Evolutionary conservation across 2,113 vertebrate genomes (phyloP), one percentile per base, ranked within the genome.

Genomic region (Capra hircus): DNA sequence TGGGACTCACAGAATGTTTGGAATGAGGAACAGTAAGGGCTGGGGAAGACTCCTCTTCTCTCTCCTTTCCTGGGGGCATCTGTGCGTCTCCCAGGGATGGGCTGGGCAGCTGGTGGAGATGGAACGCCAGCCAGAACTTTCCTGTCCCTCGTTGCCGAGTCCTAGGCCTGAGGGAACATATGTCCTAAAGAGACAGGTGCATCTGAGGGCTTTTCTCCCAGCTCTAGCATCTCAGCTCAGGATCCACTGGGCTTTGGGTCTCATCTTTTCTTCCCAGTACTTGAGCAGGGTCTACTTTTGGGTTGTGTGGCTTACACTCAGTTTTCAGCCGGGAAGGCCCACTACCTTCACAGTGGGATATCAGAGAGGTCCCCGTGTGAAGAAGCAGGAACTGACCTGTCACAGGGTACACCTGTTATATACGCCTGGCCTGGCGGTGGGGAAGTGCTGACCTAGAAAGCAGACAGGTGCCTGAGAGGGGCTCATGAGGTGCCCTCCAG

Each of bases 1-100:
- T 21, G 88, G 78, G 96, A 88, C 67, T 89, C 83, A 88, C 59
- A 95, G 90, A 97, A 91, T 95, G 86, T 97, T 98, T 97, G 96
- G 90, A 96, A 89, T 94, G 97, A 97, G 95, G 90, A 89, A 88
- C 4, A 27, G 87, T 90, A 81, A 94, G 74, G 53, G 60, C 77
- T 94, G 86, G 40, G 45, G 71, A 96, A 74, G 77, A 48, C 62
- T 77, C 90, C 78, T 87, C 52, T 45, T 50, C 8, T 81, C 94
- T 45, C 48, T 87, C 28, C 71, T 80, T 91, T 96, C 90, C 94
- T 90, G 89, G 95, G 85, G 91, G 14, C 43, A 40, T 52, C 67
- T 53, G 50, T 15, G 13, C 2, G 0, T 88, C 90, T 98, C 84
- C 87, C 97, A 67, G 33, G 33, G 77, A 40, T 23, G 15, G 59